Evolutionary conservation across 2,113 vertebrate genomes (phyloP).

Genomic region (Phylloscopus whistleri): DNA sequence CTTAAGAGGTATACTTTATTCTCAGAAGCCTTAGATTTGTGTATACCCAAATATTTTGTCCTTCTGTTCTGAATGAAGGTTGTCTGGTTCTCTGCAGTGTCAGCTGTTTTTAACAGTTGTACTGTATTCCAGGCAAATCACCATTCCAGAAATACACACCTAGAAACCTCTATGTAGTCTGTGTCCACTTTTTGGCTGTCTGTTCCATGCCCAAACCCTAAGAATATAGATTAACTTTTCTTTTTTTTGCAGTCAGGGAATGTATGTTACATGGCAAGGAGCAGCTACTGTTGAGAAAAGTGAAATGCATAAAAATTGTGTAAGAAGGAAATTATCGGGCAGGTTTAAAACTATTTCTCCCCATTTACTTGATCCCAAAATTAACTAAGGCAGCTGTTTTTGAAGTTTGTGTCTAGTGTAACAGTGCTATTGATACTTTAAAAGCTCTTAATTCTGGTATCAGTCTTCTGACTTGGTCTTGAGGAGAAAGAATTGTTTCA

Average conservation of each 20-base stretch:
- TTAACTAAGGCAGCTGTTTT: neutral
- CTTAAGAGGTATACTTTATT: neutral
- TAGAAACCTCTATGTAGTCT: neutral
- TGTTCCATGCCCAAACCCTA: neutral
- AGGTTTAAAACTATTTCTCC: neutral
- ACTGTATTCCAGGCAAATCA: neutral
- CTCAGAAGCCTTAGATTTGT: neutral
- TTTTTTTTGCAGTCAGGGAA: neutral
- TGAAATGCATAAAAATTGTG: neutral
- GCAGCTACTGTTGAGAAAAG: neutral
- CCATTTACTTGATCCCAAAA: accelerated
- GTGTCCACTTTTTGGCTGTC: neutral
- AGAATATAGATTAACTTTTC: neutral
- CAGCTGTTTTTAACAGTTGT: neutral
- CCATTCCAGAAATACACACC: neutral
- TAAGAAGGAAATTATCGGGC: neutral
- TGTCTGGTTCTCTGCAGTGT: neutral
- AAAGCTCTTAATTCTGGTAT: neutral
- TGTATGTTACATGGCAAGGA: neutral
- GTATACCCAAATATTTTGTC: neutral
- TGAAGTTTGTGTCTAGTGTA: neutral
- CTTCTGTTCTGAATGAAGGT: neutral
- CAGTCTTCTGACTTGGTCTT: neutral
- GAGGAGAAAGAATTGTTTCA: neutral
- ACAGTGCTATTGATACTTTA: neutral